Percentiles rank a stretch among this genome's conserved stretches.
Evolutionary conservation across 1,140 invertebrate species (phyloP).

Genomic region (Portunus trituberculatus): DNA sequence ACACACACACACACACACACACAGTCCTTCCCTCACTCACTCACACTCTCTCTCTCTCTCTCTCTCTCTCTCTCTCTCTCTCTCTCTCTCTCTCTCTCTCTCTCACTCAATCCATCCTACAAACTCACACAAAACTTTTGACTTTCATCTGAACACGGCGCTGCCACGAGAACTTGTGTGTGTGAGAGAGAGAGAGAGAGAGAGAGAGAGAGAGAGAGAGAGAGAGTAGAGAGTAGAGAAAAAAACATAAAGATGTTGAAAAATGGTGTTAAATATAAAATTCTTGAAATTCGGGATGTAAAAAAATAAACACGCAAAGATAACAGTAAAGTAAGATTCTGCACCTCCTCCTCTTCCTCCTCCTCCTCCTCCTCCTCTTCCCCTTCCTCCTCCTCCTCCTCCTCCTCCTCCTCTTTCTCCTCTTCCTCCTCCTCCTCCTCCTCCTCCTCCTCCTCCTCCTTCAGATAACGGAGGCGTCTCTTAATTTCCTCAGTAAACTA

Average conservation of each 20-base stretch:
- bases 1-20: too few relatives aligned
- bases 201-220: conserved; percentile 1
- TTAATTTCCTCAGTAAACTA: too few relatives aligned
- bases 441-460: neutral
- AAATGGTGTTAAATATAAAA: neutral
- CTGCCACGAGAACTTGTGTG: neutral
- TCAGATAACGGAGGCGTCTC: too few relatives aligned
- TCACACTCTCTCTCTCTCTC: neutral
- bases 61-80: too few relatives aligned
- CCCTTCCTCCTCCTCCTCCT: neutral
- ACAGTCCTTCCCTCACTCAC: neutral
- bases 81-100: neutral
- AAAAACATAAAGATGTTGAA: neutral
- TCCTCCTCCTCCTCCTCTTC: neutral
- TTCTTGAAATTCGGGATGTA: neutral
- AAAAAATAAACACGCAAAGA: neutral
- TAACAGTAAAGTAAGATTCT: neutral
- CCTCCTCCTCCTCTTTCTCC: neutral
- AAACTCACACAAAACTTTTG: conserved; percentile 28
- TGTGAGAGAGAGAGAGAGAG: conserved; percentile 18
- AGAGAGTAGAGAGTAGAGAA: conserved; percentile 7
- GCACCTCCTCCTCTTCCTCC: neutral
- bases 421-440: too few relatives aligned
- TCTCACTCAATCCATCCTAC: neutral
- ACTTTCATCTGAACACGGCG: neutral